Percentiles rank a stretch among this genome's conserved stretches.
Conservation (phyloP, 2,888 invertebrate genomes). For the Euzophera pinguis region DNA sequence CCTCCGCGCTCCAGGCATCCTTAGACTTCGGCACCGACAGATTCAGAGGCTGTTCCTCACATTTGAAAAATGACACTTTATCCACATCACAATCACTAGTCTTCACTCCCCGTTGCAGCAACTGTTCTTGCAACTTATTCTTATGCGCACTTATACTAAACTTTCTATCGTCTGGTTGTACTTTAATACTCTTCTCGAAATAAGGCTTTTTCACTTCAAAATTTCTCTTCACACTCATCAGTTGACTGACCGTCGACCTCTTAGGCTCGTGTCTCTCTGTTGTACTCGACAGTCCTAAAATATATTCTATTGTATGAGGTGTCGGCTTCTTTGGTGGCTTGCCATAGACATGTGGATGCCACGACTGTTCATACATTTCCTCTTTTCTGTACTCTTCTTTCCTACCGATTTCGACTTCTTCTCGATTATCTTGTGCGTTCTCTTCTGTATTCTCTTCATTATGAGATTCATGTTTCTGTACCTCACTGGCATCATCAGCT, state of each 20-base stretch:
- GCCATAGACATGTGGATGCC: slow-evolving; percentile 95
- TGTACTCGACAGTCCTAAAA: slow-evolving; percentile 82
- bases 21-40: slow-evolving; percentile 79
- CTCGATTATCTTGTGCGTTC: slow-evolving; percentile 25
- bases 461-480: slow-evolving; percentile 33
- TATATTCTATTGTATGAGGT: slow-evolving; percentile 92
- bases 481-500: slow-evolving; percentile 32
- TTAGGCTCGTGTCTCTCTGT: slow-evolving; percentile 28
- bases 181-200: slow-evolving; percentile 58
- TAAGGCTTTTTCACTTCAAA: slow-evolving; percentile 46
- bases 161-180: slow-evolving; percentile 57
- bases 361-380: slow-evolving; percentile 69
- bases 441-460: slow-evolving; percentile 18
- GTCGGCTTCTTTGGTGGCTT: slow-evolving; percentile 90
- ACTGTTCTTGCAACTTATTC: slow-evolving; percentile 66
- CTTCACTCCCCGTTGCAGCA: slow-evolving; percentile 59
- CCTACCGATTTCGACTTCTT: slow-evolving; percentile 20
- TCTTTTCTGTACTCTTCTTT: slow-evolving; percentile 34
- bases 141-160: slow-evolving; percentile 55
- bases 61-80: slow-evolving; percentile 45
- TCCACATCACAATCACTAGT: slow-evolving; percentile 60
- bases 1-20: slow-evolving; percentile 46
- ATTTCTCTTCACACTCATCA: slow-evolving; percentile 60
- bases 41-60: slow-evolving; percentile 80
- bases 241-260: slow-evolving; percentile 47